A percentile compares a stretch with the other conserved stretches of the same genome.
Conservation (phyloP, 2,113 vertebrate genomes). For the Siniperca knerii region DNA sequence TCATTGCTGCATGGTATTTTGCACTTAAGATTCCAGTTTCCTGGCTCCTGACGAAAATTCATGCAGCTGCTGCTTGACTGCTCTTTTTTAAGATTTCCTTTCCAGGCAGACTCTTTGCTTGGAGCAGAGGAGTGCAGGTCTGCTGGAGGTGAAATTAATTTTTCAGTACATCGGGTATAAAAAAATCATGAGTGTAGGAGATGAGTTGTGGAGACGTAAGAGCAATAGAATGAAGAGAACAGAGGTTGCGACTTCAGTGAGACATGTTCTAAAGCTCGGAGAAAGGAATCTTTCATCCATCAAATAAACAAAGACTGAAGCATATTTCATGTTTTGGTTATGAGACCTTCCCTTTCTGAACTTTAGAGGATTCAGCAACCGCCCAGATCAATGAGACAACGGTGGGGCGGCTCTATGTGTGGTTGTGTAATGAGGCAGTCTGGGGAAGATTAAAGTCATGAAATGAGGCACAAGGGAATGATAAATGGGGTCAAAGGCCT, state of each 20-base stretch:
- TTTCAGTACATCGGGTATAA: conserved; percentile 81
- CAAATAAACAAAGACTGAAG: conserved; percentile 79
- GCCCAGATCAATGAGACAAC: conserved; percentile 59
- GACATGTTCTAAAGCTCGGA: conserved; percentile 65
- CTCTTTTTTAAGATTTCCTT: conserved; percentile 62
- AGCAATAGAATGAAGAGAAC: conserved; percentile 71
- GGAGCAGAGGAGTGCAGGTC: conserved; percentile 77
- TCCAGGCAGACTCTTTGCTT: conserved; percentile 63
- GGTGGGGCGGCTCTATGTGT: conserved; percentile 36
- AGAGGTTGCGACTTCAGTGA: conserved; percentile 70
- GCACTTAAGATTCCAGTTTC: conserved; percentile 65
- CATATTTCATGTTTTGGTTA: conserved; percentile 71
- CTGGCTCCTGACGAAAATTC: conserved; percentile 73
- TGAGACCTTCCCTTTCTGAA: conserved; percentile 41
- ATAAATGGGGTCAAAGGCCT: conserved; percentile 67
- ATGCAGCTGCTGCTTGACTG: conserved; percentile 63
- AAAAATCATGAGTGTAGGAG: conserved; percentile 81
- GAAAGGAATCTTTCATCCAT: conserved; percentile 75
- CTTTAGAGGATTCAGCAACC: conserved; percentile 47
- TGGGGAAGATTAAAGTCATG: conserved; percentile 67
- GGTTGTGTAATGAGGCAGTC: conserved; percentile 67
- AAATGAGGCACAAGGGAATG: conserved; percentile 58
- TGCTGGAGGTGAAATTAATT: conserved; percentile 83
- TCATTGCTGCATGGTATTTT: conserved; percentile 54
- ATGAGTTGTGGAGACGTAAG: conserved; percentile 74